phyloP scores from a whole-genome alignment of 2,888 invertebrate species.

The Branchipolynoe longqiensis region DNA sequence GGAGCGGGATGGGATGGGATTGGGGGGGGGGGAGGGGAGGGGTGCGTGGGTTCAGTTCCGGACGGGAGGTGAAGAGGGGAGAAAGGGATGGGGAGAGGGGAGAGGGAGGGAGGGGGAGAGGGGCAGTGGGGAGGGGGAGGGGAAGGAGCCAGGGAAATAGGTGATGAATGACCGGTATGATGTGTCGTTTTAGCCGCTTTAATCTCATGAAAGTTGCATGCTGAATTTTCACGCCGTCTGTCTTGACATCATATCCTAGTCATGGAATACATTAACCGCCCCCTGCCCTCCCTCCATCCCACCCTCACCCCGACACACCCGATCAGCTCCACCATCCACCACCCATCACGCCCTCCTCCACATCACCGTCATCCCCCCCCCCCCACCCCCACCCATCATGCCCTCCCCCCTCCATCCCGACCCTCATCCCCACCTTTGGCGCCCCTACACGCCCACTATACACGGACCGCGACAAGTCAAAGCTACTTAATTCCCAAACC shows the following conservation, averaged over 20 bases:
- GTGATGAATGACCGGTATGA: conserved; percentile 49
- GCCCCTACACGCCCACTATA: neutral
- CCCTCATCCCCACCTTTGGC: neutral
- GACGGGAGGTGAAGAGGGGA: neutral
- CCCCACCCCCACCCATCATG: neutral
- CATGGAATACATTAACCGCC: conserved; percentile 48
- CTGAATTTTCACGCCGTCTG: conserved; percentile 51
- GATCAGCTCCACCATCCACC: neutral
- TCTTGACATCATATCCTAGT: conserved; percentile 35
- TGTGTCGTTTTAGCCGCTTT: conserved; percentile 54
- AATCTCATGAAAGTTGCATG: conserved; percentile 60
- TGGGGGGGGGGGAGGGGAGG: conserved; percentile 25
- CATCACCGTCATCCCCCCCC: neutral
- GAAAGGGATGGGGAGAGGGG: neutral
- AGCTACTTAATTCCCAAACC: neutral
- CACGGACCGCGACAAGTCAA: neutral
- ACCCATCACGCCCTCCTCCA: neutral
- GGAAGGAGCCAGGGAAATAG: conserved; percentile 46
- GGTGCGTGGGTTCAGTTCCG: no score
- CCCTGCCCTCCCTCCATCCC: neutral
- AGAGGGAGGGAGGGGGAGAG: neutral
- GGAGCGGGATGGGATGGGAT: neutral
- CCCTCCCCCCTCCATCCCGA: neutral
- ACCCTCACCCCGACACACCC: neutral
- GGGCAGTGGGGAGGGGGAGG: neutral